Base-by-base conservation (phyloP, 2,797 vertebrate genomes). In the Notolepis coatsorum region DNA sequence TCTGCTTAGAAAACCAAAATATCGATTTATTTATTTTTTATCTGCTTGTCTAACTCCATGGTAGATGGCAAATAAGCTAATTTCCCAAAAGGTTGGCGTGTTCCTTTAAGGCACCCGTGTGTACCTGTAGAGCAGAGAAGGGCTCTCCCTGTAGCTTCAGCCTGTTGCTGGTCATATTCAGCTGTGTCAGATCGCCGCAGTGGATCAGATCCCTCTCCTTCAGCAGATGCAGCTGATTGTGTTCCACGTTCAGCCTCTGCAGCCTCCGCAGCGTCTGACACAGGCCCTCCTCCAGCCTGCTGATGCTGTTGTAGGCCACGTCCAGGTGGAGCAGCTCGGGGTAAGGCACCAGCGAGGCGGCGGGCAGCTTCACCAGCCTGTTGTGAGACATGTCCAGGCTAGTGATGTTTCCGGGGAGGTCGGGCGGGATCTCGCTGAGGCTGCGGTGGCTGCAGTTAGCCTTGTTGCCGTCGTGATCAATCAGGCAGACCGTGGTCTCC, bases 361-460 rank as follows among this genome's bases (percentile, higher is more conserved):
- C 55, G 5, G 65, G 80, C 3, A 96, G 58, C 17, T 8, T 38
- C 47, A 0, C 78, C 52, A 99, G 43, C 68, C 91, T 90, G 71
- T 99, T 99, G 74, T 98, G 97, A 56, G 96, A 96, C 61, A 98
- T 77, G 33, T 97, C 95, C 76, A 99, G 80, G 17, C 65, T 63
- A 0, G 76, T 95, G 81, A 98, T 95, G 65, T 94, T 93, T 5
- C 31, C 1, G 0, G 97, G 96, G 15, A 99, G 93, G 82, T 97
- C 68, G 2, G 80, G 53, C 0, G 97, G 97, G 48, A 98, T 78
- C 0, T 71, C 75, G 0, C 39, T 86, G 59, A 99, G 89, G 35
- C 90, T 93, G 68, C 94, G 88, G 67, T 96, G 97, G 71, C 95
- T 96, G 78, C 97, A 99, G 86, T 99, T 95, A 0, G 96, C 97